Conservation (phyloP, 2,113 vertebrate genomes). For the Lepus americanus region DNA sequence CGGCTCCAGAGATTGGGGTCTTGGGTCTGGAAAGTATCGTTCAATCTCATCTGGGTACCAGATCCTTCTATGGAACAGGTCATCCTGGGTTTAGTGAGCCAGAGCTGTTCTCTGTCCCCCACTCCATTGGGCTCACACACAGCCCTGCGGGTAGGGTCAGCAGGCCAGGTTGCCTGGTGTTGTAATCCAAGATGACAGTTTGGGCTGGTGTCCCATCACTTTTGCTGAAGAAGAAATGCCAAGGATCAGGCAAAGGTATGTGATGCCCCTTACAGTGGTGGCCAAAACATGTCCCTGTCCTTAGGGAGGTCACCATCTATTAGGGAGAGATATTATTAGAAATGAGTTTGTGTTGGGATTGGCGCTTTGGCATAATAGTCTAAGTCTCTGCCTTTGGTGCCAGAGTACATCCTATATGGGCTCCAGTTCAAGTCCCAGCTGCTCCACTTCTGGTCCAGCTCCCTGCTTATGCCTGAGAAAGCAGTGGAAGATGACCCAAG, state of each 20-base stretch:
- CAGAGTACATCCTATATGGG: no score
- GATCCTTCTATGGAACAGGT: not conserved
- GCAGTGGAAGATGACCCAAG: no score
- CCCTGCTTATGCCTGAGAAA: no score
- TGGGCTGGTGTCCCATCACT: not conserved
- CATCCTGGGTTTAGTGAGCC: not conserved
- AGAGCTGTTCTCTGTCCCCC: not conserved
- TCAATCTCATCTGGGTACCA: not conserved
- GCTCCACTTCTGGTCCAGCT: no score
- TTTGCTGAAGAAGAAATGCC: not conserved
- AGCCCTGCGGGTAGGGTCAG: not conserved
- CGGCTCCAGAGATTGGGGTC: not conserved
- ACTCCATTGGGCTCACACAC: not conserved
- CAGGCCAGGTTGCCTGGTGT: not conserved
- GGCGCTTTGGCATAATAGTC: no score
- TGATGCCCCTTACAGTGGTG: rapidly evolving
- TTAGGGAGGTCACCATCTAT: not conserved
- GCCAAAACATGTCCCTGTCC: not conserved
- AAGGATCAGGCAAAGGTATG: not conserved
- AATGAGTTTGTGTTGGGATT: not conserved
- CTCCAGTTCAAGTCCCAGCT: no score
- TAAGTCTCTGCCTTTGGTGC: no score
- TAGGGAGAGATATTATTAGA: not conserved
- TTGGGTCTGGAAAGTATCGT: not conserved
- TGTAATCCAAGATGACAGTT: not conserved